Evolutionary conservation across 2,113 vertebrate species (phyloP).

Genomic region (Crotalus helleri): DNA sequence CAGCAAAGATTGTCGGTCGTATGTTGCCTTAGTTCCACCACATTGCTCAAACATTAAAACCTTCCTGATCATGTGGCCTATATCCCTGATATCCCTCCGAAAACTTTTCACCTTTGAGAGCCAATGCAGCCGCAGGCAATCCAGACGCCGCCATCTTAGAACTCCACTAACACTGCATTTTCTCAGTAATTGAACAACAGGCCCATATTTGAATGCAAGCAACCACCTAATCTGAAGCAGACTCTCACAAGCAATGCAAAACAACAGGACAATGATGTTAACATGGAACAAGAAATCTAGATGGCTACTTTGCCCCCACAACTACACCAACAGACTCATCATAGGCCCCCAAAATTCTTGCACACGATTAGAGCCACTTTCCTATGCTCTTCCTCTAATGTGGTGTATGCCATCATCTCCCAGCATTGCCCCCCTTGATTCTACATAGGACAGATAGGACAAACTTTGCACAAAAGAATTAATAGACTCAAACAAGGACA

Average conservation of each 20-base stretch:
- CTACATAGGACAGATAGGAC: not conserved
- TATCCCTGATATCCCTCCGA: no score
- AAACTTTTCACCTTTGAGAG: no score
- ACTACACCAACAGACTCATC: not conserved
- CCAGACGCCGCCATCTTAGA: no score
- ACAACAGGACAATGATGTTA: not conserved
- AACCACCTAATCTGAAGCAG: not conserved
- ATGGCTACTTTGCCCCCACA: not conserved
- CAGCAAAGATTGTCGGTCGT: no score
- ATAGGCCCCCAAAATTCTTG: not conserved
- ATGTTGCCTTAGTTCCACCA: no score
- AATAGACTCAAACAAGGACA: not conserved
- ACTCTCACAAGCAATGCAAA: not conserved
- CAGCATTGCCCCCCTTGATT: not conserved
- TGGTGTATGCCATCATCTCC: not conserved
- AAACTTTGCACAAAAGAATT: not conserved
- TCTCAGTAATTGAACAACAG: not conserved
- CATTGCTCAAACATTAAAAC: no score
- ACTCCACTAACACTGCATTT: not conserved
- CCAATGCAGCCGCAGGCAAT: no score
- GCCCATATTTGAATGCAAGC: not conserved
- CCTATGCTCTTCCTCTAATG: not conserved
- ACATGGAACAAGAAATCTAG: not conserved
- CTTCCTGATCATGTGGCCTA: no score
- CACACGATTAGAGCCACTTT: not conserved